A percentile compares a stretch with the other conserved stretches of the same genome.
These are phyloP conservation scores for Oxyteleia sp. DNA, from an alignment of 2,888 invertebrate genomes.

Conservation along the genomic window DNA sequence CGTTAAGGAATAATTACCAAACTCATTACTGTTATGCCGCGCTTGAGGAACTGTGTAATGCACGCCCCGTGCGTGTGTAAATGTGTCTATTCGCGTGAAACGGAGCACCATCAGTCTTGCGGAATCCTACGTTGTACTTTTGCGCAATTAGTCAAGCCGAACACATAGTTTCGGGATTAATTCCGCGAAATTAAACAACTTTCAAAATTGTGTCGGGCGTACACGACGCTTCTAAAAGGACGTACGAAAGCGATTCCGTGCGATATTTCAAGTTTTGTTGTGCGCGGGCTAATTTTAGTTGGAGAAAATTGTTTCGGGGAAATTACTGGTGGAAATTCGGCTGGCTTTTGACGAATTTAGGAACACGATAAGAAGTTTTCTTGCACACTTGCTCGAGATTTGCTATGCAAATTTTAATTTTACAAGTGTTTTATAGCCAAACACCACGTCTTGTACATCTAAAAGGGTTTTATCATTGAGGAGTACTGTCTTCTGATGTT, in stretches of 20 bases:
- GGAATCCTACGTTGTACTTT: conserved; percentile 52
- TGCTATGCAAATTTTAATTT: neutral
- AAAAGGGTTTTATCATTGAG: no score
- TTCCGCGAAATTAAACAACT: conserved; percentile 51
- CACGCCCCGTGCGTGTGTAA: conserved; percentile 28
- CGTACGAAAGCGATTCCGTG: conserved; percentile 14
- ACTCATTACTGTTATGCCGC: conserved; percentile 41
- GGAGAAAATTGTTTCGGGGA: conserved; percentile 3
- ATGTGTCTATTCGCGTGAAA: conserved; percentile 35
- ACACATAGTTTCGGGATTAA: conserved; percentile 44
- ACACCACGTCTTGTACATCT: no score
- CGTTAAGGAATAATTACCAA: conserved; percentile 43
- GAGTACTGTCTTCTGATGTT: no score
- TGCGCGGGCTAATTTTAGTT: conserved; percentile 18
- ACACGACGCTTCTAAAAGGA: neutral
- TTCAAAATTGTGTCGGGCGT: conserved; percentile 41
- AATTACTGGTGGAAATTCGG: neutral
- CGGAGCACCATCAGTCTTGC: conserved; percentile 30
- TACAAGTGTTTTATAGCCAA: no score
- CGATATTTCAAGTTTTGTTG: conserved; percentile 25
- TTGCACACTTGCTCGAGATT: neutral
- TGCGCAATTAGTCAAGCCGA: conserved; percentile 48
- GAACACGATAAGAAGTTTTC: neutral
- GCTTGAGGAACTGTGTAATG: conserved; percentile 25
- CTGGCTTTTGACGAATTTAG: neutral